These are phyloP conservation scores for Dendrolimus houi DNA, from an alignment of 2,888 invertebrate species.

Conservation along the genomic window DNA sequence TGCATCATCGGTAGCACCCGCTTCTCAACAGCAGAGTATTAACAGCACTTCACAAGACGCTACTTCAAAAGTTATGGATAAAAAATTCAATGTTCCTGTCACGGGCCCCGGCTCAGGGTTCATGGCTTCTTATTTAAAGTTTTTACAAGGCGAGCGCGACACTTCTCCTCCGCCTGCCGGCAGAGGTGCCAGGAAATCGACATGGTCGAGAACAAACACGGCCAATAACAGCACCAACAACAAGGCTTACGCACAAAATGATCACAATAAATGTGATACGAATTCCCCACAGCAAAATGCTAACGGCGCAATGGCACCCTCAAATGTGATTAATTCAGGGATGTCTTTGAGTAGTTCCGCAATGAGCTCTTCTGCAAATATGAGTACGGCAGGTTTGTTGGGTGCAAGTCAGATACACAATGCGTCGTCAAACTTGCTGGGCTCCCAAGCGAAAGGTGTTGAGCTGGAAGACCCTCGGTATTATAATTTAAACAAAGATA, in stretches of 20 bases:
- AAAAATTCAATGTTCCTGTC: conserved; percentile 77
- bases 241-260: conserved; percentile 52
- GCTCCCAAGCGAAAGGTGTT: conserved; percentile 53
- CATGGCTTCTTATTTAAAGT: conserved; percentile 92
- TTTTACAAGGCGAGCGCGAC: conserved; percentile 88
- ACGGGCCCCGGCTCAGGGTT: conserved; percentile 83
- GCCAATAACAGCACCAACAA: conserved; percentile 52
- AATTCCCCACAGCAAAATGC: conserved; percentile 54
- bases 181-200: conserved; percentile 80
- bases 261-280: conserved; percentile 58
- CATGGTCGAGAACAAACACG: conserved; percentile 75
- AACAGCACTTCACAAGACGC: conserved; percentile 68
- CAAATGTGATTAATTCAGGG: conserved; percentile 47
- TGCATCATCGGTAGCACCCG: conserved; percentile 69
- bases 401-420: conserved; percentile 64
- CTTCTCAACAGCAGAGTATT: conserved; percentile 68
- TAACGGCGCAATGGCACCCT: conserved; percentile 56
- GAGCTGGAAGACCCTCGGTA: conserved; percentile 83
- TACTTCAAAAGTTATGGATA: conserved; percentile 73
- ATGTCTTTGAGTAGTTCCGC: conserved; percentile 55
- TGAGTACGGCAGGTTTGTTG: conserved; percentile 59
- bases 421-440: conserved; percentile 45
- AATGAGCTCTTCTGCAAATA: conserved; percentile 49
- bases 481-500: conserved; percentile 83
- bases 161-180: conserved; percentile 86